These are phyloP conservation scores for Trachelipus rathkii DNA, from an alignment of 1,140 invertebrate genomes.

Conservation along the genomic window DNA sequence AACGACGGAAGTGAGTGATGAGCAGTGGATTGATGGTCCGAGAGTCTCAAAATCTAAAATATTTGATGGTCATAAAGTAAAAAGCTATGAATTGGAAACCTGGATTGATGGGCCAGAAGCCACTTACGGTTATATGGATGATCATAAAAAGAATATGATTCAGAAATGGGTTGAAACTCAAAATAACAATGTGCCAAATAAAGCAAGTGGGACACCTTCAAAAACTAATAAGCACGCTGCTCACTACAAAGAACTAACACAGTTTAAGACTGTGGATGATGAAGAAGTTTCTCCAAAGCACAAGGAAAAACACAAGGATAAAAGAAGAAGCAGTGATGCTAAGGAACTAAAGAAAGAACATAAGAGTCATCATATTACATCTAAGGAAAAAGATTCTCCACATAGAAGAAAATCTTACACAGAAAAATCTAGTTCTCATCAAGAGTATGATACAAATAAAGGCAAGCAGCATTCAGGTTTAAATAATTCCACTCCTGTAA, in stretches of 20 bases:
- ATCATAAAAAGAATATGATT: slow-evolving; percentile 86
- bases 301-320: slow-evolving; percentile 48
- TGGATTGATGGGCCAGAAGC: slow-evolving; percentile 83
- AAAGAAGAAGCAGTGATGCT: slow-evolving; percentile 45
- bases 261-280: slow-evolving; percentile 61
- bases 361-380: slow-evolving; percentile 17
- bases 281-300: slow-evolving; percentile 42
- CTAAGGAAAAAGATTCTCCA: slow-evolving; percentile 33
- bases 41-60: slow-evolving; percentile 64
- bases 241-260: slow-evolving; percentile 60
- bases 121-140: slow-evolving; percentile 74
- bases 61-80: slow-evolving; percentile 46
- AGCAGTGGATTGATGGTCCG: slow-evolving; percentile 94
- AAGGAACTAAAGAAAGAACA: slow-evolving; percentile 34
- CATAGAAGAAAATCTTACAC: slow-evolving; percentile 37
- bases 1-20: slow-evolving; percentile 59
- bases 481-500: neutral
- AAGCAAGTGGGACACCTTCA: slow-evolving; percentile 21
- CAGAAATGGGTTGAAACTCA: slow-evolving; percentile 90
- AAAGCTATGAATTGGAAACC: slow-evolving; percentile 60
- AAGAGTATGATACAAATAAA: slow-evolving; percentile 24
- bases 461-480: slow-evolving; percentile 10
- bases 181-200: slow-evolving; percentile 46
- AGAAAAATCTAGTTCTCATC: slow-evolving; percentile 32
- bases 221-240: slow-evolving; percentile 45